phyloP scores from a whole-genome alignment of 2,113 vertebrate species.

The Brachypodius melanocephalos region DNA sequence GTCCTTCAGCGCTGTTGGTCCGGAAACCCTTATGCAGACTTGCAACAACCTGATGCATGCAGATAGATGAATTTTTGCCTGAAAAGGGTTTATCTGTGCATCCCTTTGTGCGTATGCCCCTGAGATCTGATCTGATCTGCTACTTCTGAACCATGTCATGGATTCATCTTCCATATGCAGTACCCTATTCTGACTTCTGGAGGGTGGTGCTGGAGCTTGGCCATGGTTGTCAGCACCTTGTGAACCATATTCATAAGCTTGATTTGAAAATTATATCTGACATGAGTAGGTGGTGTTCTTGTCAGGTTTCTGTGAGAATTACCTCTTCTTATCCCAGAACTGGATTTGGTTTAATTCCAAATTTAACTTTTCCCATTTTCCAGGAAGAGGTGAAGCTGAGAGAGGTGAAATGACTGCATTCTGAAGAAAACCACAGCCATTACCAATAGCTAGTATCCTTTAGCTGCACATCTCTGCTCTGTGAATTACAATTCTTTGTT shows the following conservation, averaged over 20 bases:
- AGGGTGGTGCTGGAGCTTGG: not conserved
- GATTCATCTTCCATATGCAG: not conserved
- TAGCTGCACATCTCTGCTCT: not conserved
- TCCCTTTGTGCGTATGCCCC: not conserved
- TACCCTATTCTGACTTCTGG: not conserved
- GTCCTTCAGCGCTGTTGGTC: not conserved
- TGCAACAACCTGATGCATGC: not conserved
- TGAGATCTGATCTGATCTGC: not conserved
- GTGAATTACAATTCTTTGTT: not conserved
- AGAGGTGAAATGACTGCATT: not conserved
- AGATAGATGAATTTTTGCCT: not conserved
- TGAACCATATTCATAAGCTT: not conserved
- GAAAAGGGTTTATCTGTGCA: not conserved
- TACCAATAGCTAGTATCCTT: not conserved
- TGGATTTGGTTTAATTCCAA: not conserved
- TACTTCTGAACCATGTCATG: not conserved
- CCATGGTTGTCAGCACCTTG: not conserved
- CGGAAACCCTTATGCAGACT: not conserved
- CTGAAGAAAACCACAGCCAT: not conserved
- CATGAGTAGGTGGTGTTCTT: not conserved
- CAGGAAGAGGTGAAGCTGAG: not conserved
- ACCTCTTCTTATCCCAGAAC: not conserved
- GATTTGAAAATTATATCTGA: not conserved
- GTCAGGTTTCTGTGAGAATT: not conserved
- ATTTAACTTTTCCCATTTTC: not conserved